Percentiles rank a stretch among this genome's conserved stretches.
phyloP scores from a whole-genome alignment of 2,113 vertebrate species.

The Tetraodon nigroviridis region DNA sequence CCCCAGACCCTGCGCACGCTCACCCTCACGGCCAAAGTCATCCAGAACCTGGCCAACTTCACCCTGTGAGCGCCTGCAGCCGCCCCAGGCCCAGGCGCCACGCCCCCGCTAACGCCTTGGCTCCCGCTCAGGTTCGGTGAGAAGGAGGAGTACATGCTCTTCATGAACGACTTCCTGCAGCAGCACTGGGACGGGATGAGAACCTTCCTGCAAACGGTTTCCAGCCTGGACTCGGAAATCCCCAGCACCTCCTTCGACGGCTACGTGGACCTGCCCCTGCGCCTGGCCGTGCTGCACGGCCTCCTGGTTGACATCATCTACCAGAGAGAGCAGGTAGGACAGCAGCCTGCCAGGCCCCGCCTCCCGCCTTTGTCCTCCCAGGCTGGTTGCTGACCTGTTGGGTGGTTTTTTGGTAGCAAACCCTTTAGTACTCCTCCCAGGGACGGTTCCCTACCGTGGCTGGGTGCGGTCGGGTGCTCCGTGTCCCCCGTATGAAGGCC shows the following conservation, averaged over 20 bases:
- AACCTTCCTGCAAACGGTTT: slow-evolving; percentile 79
- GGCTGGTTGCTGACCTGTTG: no score
- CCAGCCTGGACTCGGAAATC: slow-evolving; percentile 72
- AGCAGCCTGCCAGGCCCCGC: background rate
- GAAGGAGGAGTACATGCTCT: slow-evolving; percentile 95
- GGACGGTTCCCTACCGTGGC: no score
- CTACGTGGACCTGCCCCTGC: slow-evolving; percentile 84
- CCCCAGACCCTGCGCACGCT: slow-evolving; percentile 82
- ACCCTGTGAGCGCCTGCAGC: slow-evolving; percentile 77
- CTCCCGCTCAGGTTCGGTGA: slow-evolving; percentile 83
- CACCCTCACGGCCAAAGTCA: slow-evolving; percentile 91
- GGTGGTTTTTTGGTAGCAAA: no score
- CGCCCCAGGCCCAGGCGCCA: background rate
- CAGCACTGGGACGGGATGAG: slow-evolving; percentile 82
- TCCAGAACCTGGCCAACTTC: slow-evolving; percentile 93
- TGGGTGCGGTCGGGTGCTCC: no score
- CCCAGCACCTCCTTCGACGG: slow-evolving; percentile 79
- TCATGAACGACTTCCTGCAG: slow-evolving; percentile 92
- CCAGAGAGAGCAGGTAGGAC: slow-evolving; percentile 78
- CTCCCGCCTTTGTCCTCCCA: no score
- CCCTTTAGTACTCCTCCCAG: no score
- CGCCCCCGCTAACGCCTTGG: background rate
- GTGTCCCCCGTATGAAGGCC: background rate
- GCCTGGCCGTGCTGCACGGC: slow-evolving; percentile 85
- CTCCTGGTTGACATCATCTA: slow-evolving; percentile 87